These are phyloP conservation scores for Strigamia crassipes DNA, from an alignment of 2,888 invertebrate species.

Conservation along the genomic window DNA sequence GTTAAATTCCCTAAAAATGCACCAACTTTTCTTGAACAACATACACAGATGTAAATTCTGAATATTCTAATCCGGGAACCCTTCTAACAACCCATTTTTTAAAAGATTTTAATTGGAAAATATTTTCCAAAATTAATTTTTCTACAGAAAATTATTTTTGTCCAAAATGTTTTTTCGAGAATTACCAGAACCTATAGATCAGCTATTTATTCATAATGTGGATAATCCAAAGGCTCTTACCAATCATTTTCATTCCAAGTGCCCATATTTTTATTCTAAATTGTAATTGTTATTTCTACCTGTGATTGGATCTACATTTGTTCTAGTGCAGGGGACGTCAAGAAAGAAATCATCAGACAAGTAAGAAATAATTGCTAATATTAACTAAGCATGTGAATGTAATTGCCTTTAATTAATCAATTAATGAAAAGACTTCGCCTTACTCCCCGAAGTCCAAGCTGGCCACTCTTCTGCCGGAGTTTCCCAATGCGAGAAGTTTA, in stretches of 20 bases:
- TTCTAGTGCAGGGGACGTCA: conserved; percentile 55
- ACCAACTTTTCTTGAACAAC: no score
- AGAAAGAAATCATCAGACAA: conserved; percentile 56
- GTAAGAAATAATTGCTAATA: conserved; percentile 50
- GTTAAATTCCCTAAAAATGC: no score
- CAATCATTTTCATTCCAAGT: neutral
- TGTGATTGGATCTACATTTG: conserved; percentile 14
- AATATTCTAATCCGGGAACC: no score
- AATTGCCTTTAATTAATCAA: neutral
- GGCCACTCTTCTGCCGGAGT: conserved; percentile 60
- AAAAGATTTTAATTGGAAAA: no score
- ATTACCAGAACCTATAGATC: no score
- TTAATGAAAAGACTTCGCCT: conserved; percentile 43
- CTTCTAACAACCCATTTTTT: no score
- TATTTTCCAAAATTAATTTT: no score
- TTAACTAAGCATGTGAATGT: neutral
- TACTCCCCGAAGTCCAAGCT: conserved; percentile 56
- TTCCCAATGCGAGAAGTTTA: conserved; percentile 59
- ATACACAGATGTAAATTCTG: no score
- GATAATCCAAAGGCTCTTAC: no score
- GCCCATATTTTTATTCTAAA: neutral
- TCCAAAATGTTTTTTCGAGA: no score
- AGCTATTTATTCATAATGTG: no score
- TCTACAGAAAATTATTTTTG: no score
- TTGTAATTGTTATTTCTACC: neutral